These are phyloP conservation scores for Diarsia rubi DNA, from an alignment of 2,888 invertebrate species.

Conservation along the genomic window DNA sequence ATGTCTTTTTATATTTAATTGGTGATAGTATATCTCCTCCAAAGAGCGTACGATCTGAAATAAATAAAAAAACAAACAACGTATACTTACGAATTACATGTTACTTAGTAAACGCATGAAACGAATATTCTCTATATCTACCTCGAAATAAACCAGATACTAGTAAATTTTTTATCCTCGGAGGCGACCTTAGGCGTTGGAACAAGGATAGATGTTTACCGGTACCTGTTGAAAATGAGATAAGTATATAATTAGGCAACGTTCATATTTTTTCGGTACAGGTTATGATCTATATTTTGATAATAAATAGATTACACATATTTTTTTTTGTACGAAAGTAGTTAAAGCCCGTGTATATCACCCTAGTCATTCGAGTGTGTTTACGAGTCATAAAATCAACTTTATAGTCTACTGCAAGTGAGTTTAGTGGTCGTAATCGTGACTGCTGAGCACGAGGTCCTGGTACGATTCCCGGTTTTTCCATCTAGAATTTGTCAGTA, in stretches of 20 bases:
- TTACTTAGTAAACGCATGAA: neutral
- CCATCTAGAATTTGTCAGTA: too few species aligned
- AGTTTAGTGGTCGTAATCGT: too few species aligned
- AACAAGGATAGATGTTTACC: conserved; percentile 68
- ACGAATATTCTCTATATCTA: conserved; percentile 44
- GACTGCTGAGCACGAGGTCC: too few species aligned
- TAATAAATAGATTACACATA: too few species aligned
- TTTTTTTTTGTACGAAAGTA: too few species aligned
- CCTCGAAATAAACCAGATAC: conserved; percentile 63
- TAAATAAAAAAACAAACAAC: conserved; percentile 34
- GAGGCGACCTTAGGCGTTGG: conserved; percentile 58
- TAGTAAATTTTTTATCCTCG: conserved; percentile 59
- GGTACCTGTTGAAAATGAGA: conserved; percentile 67
- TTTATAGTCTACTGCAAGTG: neutral
- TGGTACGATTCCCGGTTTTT: too few species aligned
- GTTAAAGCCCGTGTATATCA: too few species aligned
- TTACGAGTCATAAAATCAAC: neutral
- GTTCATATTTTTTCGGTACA: neutral
- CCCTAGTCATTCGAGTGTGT: neutral
- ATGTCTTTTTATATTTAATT: conserved; percentile 78
- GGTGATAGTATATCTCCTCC: conserved; percentile 72
- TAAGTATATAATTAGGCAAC: neutral
- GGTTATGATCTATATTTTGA: too few species aligned
- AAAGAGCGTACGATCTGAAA: conserved; percentile 67
- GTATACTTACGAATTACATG: neutral